phyloP scores from a whole-genome alignment of 2,113 vertebrate genomes.

The Lethenteron reissneri region DNA sequence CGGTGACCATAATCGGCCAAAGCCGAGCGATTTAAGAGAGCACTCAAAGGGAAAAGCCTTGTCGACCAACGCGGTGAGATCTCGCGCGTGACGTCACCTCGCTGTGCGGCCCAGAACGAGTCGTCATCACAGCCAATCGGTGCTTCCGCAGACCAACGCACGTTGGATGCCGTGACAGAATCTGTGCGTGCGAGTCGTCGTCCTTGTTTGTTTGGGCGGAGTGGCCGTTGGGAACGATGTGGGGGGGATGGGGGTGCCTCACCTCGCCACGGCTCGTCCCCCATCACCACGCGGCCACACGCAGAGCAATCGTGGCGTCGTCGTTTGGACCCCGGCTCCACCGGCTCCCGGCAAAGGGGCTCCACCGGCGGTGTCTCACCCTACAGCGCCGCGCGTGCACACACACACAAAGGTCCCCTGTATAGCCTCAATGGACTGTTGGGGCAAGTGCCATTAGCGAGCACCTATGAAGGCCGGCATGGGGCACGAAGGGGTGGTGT shows the following conservation, averaged over 20 bases:
- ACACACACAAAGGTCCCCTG: fast-evolving
- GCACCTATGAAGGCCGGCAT: neutral
- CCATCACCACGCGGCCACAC: slow-evolving; percentile 60
- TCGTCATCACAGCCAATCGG: neutral
- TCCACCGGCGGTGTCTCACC: slow-evolving; percentile 24
- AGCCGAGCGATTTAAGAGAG: no score
- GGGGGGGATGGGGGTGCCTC: slow-evolving; percentile 10
- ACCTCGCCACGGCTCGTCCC: slow-evolving; percentile 85
- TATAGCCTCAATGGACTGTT: fast-evolving
- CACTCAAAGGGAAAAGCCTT: no score
- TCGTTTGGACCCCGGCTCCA: slow-evolving; percentile 33
- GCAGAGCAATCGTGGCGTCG: slow-evolving; percentile 37
- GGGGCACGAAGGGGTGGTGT: slow-evolving; percentile 11
- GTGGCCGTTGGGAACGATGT: neutral
- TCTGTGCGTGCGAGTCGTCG: neutral
- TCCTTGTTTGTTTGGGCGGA: neutral
- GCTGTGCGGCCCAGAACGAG: neutral
- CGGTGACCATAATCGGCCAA: no score
- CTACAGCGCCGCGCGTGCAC: slow-evolving; percentile 18
- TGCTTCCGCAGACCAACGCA: no score
- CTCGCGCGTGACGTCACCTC: slow-evolving; percentile 16
- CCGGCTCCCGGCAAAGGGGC: slow-evolving; percentile 31
- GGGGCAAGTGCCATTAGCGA: fast-evolving
- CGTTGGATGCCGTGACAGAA: slow-evolving; percentile 15
- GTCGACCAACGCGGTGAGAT: no score